Percentiles rank a stretch among this genome's conserved stretches.
Conservation (phyloP, 2,797 vertebrate species). For the Sebastiscus tertius region DNA sequence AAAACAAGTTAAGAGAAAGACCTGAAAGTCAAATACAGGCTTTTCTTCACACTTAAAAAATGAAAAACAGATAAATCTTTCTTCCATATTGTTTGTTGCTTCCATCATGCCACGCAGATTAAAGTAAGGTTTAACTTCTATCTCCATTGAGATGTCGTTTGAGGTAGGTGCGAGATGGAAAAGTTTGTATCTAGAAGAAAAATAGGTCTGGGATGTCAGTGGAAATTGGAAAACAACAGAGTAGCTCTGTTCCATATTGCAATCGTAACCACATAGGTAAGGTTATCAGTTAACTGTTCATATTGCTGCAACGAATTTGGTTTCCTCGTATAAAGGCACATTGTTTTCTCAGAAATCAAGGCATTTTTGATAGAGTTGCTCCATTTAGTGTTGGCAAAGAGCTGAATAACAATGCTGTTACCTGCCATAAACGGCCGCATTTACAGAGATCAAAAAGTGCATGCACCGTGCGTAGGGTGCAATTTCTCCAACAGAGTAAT, state of each 20-base stretch:
- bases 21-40: conserved; percentile 45
- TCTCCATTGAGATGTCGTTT: conserved; percentile 34
- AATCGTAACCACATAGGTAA: neutral
- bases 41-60: conserved; percentile 31
- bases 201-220: conserved; percentile 8
- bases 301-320: neutral
- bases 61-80: conserved; percentile 6
- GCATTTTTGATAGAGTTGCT: conserved; percentile 1
- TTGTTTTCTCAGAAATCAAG: neutral
- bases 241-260: conserved; percentile 2
- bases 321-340: conserved; percentile 3
- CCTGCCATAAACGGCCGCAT: conserved; percentile 19
- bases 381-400: conserved; percentile 21
- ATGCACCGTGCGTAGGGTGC: conserved; percentile 9
- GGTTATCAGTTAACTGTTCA: conserved; percentile 33
- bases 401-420: conserved; percentile 33
- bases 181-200: conserved; percentile 27
- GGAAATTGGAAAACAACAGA: conserved; percentile 48
- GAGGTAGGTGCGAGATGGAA: conserved; percentile 19
- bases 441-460: conserved; percentile 43
- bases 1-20: conserved; percentile 47
- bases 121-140: conserved; percentile 20
- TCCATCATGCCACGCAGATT: conserved; percentile 15
- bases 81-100: conserved; percentile 23
- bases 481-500: conserved; percentile 35